phyloP scores from a whole-genome alignment of 2,113 vertebrate species.

The Oncorhynchus gorbuscha region DNA sequence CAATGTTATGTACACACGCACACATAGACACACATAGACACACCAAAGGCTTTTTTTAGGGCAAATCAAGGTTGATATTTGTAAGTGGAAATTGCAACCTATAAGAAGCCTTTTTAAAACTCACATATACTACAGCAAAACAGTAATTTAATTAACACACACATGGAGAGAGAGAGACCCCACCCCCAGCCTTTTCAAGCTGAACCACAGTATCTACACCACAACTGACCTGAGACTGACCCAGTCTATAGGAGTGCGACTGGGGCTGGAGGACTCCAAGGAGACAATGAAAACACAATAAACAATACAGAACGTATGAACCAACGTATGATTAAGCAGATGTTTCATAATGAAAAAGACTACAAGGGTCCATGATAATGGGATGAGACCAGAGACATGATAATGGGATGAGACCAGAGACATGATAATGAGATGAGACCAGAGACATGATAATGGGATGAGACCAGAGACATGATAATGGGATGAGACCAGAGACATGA shows the following conservation, averaged over 20 bases:
- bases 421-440: background rate
- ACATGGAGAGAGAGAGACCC: constrained; percentile 1
- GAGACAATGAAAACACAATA: constrained; percentile 49
- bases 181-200: constrained; percentile 35
- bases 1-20: constrained; percentile 34
- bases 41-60: too few relatives aligned
- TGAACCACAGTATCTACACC: constrained; percentile 37
- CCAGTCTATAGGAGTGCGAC: constrained; percentile 46
- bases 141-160: background rate
- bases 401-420: background rate
- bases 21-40: constrained; percentile 11
- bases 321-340: constrained; percentile 24
- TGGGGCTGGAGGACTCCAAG: constrained; percentile 27
- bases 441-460: too few relatives aligned
- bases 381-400: background rate
- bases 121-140: too few relatives aligned
- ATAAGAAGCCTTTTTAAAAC: too few relatives aligned
- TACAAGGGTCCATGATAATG: background rate
- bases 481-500: too few relatives aligned
- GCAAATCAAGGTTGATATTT: too few relatives aligned
- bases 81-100: too few relatives aligned
- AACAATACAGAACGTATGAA: constrained; percentile 51
- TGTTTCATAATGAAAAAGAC: background rate
- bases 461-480: too few relatives aligned
- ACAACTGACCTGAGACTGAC: constrained; percentile 62